Conservation (phyloP, 2,797 vertebrate genomes). For the Apogon talboti region DNA sequence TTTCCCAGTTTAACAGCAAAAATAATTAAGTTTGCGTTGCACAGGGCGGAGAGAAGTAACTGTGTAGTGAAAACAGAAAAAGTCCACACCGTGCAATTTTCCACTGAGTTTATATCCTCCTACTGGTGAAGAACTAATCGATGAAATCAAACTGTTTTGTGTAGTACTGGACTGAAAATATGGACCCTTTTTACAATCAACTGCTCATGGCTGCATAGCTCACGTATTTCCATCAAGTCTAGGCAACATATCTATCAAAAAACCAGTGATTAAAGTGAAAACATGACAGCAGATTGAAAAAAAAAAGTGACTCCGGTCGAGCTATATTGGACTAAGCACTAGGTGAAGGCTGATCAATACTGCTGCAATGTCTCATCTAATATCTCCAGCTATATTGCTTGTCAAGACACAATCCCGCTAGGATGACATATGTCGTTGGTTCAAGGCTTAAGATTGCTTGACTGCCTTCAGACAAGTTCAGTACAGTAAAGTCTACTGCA, state of each 20-base stretch:
- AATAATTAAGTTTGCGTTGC: not conserved
- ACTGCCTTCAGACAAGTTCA: not conserved
- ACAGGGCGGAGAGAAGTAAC: not conserved
- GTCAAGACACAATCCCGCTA: constrained; percentile 15
- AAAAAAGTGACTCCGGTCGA: not conserved
- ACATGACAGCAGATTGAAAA: not conserved
- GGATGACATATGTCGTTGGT: constrained; percentile 24
- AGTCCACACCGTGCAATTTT: constrained; percentile 17
- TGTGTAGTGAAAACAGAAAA: not conserved
- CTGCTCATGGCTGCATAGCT: not conserved
- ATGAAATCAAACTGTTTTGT: constrained; percentile 30
- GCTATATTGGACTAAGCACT: not conserved
- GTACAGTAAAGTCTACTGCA: not conserved
- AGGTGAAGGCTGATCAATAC: constrained; percentile 32
- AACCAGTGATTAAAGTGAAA: constrained; percentile 15
- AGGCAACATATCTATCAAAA: constrained; percentile 11
- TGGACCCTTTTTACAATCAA: not conserved
- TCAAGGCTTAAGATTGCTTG: not conserved
- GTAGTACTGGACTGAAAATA: not conserved
- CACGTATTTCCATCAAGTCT: not conserved
- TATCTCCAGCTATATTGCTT: constrained; percentile 10
- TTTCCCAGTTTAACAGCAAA: not conserved
- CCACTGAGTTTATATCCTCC: constrained; percentile 15
- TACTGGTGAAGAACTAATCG: constrained; percentile 18
- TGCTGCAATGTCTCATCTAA: constrained; percentile 13